phyloP scores from a whole-genome alignment of 2,888 invertebrate species.

The Drosophila birchii region DNA sequence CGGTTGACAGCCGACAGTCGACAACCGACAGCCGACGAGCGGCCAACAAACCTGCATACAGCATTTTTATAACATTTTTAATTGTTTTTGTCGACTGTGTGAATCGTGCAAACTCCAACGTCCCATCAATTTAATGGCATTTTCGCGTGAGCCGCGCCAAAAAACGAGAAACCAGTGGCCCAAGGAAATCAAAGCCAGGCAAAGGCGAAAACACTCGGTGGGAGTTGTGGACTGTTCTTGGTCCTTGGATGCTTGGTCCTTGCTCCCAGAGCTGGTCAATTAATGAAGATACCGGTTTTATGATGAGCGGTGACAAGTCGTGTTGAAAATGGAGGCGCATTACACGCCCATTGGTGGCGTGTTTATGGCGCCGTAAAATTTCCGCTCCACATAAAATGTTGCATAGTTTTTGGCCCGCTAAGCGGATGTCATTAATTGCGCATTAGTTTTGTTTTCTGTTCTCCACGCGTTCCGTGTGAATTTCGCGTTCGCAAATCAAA shows the following conservation, averaged over 20 bases:
- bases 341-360: slow-evolving; percentile 72
- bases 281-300: slow-evolving; percentile 78
- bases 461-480: slow-evolving; percentile 19
- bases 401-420: slow-evolving; percentile 54
- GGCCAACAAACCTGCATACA: slow-evolving; percentile 64
- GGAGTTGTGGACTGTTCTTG: neutral
- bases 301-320: slow-evolving; percentile 75
- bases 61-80: slow-evolving; percentile 77
- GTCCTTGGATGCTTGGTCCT: slow-evolving; percentile 9
- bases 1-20: slow-evolving; percentile 4
- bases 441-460: slow-evolving; percentile 43
- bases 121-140: slow-evolving; percentile 76
- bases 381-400: slow-evolving; percentile 45
- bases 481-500: slow-evolving; percentile 46
- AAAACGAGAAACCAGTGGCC: slow-evolving; percentile 22
- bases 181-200: slow-evolving; percentile 62
- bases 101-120: slow-evolving; percentile 49
- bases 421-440: slow-evolving; percentile 64
- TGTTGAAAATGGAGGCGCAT: slow-evolving; percentile 64
- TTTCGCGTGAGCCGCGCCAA: slow-evolving; percentile 63
- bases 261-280: slow-evolving; percentile 54
- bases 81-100: slow-evolving; percentile 76
- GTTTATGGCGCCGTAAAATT: slow-evolving; percentile 70
- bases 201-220: slow-evolving; percentile 19
- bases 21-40: slow-evolving; percentile 10